A percentile compares a stretch with the other conserved stretches of the same genome.
Conservation (phyloP, 2,797 vertebrate genomes). For the Todus mexicanus region DNA sequence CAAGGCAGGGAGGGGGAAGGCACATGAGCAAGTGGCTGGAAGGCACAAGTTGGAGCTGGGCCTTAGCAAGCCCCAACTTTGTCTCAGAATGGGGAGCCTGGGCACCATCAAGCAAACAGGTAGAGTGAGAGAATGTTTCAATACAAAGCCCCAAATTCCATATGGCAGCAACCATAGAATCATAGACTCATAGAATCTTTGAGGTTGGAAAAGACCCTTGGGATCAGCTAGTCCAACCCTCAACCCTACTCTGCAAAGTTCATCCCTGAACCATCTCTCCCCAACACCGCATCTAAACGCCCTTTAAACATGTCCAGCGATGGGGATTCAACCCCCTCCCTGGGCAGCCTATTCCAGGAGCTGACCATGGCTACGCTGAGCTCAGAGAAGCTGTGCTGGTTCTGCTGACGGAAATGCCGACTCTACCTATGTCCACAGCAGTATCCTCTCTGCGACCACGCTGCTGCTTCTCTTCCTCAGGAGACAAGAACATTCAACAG, state of each 20-base stretch:
- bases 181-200: too few relatives aligned
- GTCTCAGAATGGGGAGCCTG: not conserved
- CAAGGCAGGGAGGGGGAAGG: not conserved
- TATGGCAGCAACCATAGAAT: too few relatives aligned
- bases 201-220: too few relatives aligned
- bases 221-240: too few relatives aligned
- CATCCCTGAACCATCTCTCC: too few relatives aligned
- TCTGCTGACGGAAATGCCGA: not conserved
- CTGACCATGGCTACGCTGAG: rapidly evolving
- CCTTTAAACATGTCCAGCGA: too few relatives aligned
- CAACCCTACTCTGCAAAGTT: too few relatives aligned
- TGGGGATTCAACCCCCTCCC: too few relatives aligned
- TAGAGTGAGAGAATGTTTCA: rapidly evolving
- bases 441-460: not conserved
- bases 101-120: not conserved
- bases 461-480: not conserved
- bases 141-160: not conserved
- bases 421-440: not conserved
- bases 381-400: not conserved
- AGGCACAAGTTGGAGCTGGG: not conserved
- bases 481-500: not conserved
- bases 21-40: not conserved
- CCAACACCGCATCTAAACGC: too few relatives aligned
- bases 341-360: too few relatives aligned
- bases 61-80: not conserved